phyloP scores from a whole-genome alignment of 2,888 invertebrate genomes.

The Ptilodon capucinus region DNA sequence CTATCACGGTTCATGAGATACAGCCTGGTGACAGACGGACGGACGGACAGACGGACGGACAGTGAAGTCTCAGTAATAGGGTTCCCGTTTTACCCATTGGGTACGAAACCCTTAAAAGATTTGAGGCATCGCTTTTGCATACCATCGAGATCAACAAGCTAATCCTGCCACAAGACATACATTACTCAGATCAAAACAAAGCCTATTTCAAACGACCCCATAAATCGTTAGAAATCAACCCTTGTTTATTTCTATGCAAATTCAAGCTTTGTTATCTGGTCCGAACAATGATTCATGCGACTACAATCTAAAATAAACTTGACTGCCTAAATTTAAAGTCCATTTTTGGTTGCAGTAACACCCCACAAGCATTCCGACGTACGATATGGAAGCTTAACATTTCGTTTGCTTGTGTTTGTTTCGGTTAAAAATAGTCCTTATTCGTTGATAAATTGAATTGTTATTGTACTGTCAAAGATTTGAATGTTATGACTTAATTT shows the following conservation, averaged over 20 bases:
- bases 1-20: too few relatives aligned
- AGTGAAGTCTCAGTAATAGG: too few relatives aligned
- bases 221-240: slow-evolving; percentile 66
- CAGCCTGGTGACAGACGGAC: too few relatives aligned
- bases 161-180: slow-evolving; percentile 40
- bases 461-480: slow-evolving; percentile 11
- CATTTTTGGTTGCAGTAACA: slow-evolving; percentile 1
- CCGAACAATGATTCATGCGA: slow-evolving; percentile 48
- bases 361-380: slow-evolving; percentile 12
- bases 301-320: slow-evolving; percentile 12
- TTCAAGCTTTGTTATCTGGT: slow-evolving; percentile 63
- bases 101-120: too few relatives aligned
- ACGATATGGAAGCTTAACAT: slow-evolving; percentile 18
- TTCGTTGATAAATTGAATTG: slow-evolving; percentile 7
- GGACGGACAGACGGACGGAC: too few relatives aligned
- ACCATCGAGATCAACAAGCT: slow-evolving; percentile 5
- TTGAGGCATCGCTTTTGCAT: too few relatives aligned
- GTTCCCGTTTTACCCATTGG: too few relatives aligned
- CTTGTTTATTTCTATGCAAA: slow-evolving; percentile 73
- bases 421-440: slow-evolving; percentile 26
- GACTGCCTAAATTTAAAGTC: neutral
- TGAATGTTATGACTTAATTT: slow-evolving; percentile 19
- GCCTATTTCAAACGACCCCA: slow-evolving; percentile 38
- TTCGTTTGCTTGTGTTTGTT: slow-evolving; percentile 15
- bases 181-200: slow-evolving; percentile 63